Conservation (phyloP, 2,113 vertebrate genomes). For the Microtus pennsylvanicus region DNA sequence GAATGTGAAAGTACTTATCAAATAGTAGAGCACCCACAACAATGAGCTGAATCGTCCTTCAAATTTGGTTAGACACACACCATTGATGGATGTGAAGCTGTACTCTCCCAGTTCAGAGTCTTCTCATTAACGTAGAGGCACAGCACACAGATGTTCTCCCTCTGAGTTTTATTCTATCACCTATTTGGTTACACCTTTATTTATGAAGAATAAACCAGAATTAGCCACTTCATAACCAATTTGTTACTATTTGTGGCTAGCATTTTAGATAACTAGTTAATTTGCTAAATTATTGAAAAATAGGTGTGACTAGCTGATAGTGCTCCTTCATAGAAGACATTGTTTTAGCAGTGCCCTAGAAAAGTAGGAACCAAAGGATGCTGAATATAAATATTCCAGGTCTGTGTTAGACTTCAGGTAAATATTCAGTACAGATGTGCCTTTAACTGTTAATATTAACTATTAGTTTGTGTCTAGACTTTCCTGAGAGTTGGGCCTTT, state of each 20-base stretch:
- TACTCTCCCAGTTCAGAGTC: not conserved
- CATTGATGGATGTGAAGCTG: not conserved
- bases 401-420: constrained; percentile 4
- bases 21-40: not conserved
- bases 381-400: not conserved
- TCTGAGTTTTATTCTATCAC: constrained; percentile 14
- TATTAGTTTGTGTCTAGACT: not conserved
- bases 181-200: constrained; percentile 25
- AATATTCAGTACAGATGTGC: constrained; percentile 9
- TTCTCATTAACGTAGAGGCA: not conserved
- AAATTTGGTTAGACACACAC: not conserved
- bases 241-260: constrained; percentile 9
- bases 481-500: not conserved
- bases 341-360: constrained; percentile 35
- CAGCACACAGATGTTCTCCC: not conserved
- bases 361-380: not conserved
- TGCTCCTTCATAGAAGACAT: not conserved
- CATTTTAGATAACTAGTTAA: constrained; percentile 43
- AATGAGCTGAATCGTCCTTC: not conserved
- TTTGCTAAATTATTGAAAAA: constrained; percentile 39
- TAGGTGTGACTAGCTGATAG: not conserved
- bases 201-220: not conserved
- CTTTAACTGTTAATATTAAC: not conserved
- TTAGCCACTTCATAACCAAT: not conserved
- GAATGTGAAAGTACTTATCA: constrained; percentile 33